Conservation (phyloP, 2,888 invertebrate genomes). For the Blera fallax region DNA sequence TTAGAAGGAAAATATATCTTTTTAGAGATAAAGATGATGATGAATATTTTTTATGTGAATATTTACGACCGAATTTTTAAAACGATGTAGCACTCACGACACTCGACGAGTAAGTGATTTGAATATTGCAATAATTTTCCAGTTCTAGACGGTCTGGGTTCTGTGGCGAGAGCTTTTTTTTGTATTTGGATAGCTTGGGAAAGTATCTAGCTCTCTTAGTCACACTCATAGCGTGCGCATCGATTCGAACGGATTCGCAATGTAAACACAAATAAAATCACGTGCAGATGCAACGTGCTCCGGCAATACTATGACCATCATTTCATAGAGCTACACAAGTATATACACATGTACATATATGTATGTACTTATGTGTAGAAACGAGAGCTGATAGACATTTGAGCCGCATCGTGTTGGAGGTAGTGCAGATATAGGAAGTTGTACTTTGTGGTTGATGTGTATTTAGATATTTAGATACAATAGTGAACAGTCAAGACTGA, state of each 20-base stretch:
- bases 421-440: background rate
- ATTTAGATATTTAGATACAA: background rate
- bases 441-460: no score
- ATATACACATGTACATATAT: background rate
- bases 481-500: no score
- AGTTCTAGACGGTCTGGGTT: constrained; percentile 33
- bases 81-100: constrained; percentile 53
- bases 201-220: constrained; percentile 38
- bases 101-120: constrained; percentile 58
- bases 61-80: background rate
- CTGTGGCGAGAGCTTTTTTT: constrained; percentile 26
- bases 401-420: background rate
- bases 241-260: constrained; percentile 29
- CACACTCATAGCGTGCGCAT: constrained; percentile 31
- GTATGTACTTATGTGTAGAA: no score
- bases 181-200: background rate
- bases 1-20: background rate
- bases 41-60: background rate
- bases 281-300: constrained; percentile 63
- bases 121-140: constrained; percentile 27
- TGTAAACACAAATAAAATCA: constrained; percentile 63
- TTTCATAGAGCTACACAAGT: background rate
- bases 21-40: no score
- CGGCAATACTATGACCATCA: background rate
- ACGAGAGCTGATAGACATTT: no score